Percentiles rank a stretch among this genome's conserved stretches.
phyloP scores from a whole-genome alignment of 2,797 vertebrate genomes.

The Tauraco hartlaubi region DNA sequence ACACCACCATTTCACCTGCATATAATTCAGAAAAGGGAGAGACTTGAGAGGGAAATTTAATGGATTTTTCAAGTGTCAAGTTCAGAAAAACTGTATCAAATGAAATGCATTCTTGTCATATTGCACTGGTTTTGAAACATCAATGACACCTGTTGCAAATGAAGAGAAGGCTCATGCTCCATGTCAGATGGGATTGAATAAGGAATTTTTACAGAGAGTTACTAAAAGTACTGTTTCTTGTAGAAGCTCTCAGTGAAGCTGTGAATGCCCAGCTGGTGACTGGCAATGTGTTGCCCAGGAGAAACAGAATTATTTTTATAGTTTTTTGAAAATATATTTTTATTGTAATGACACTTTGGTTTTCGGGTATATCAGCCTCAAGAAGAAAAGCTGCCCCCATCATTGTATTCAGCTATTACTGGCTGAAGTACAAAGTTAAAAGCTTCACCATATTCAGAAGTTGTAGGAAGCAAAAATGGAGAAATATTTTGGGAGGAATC shows the following conservation, averaged over 20 bases:
- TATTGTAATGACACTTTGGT: background rate
- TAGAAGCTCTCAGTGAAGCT: background rate
- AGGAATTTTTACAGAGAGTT: background rate
- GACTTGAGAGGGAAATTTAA: background rate
- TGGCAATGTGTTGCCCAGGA: background rate
- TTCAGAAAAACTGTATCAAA: background rate
- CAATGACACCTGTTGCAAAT: background rate
- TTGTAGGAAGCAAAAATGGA: background rate
- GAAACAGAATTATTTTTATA: background rate
- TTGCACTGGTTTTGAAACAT: background rate
- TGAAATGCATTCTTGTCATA: background rate
- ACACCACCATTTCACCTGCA: background rate
- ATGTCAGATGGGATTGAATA: background rate
- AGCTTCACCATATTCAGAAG: background rate
- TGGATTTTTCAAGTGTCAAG: background rate
- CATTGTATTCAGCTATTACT: background rate
- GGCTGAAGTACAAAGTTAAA: background rate
- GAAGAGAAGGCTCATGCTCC: background rate
- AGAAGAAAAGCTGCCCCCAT: background rate
- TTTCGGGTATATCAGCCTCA: background rate
- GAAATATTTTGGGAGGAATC: background rate
- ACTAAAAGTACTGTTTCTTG: background rate
- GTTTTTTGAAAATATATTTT: background rate
- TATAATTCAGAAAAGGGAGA: background rate
- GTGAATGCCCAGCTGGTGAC: background rate